A percentile compares a stretch with the other conserved stretches of the same genome.
These are phyloP conservation scores for Wasmannia auropunctata DNA, from an alignment of 1,140 invertebrate genomes.

Conservation along the genomic window DNA sequence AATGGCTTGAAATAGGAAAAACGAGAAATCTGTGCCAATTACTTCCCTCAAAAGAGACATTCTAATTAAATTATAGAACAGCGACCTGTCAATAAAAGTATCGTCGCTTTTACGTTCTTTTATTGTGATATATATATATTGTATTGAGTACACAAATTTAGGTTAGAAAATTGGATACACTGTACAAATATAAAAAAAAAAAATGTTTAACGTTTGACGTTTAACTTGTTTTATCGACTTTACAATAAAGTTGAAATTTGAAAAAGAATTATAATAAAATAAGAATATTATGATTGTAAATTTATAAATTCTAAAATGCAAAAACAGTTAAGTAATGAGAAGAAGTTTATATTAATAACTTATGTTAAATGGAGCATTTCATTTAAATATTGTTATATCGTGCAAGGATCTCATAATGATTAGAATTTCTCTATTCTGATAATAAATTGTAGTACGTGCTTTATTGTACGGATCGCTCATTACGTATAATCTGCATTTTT, in stretches of 20 bases:
- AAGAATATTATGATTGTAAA: neutral
- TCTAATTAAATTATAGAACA: constrained; percentile 1
- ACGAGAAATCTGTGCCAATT: constrained; percentile 30
- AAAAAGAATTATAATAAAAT: neutral
- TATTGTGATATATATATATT: neutral
- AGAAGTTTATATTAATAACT: constrained; percentile 9
- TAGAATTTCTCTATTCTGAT: constrained; percentile 40
- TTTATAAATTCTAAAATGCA: neutral
- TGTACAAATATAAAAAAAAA: neutral
- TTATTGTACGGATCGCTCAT: constrained; percentile 22
- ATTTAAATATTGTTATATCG: constrained; percentile 19
- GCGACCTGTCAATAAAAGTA: neutral
- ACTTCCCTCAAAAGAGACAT: neutral
- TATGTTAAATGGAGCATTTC: constrained; percentile 8
- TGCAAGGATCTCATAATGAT: neutral
- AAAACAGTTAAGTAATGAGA: neutral
- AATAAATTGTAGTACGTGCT: constrained; percentile 23
- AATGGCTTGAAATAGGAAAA: constrained; percentile 10
- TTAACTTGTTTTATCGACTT: neutral
- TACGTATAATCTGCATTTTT: neutral
- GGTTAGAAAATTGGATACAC: neutral
- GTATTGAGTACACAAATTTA: neutral
- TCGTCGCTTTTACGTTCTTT: neutral
- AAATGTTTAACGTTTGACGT: neutral
- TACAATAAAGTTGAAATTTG: neutral